These are phyloP conservation scores for Pluvianellus socialis DNA, from an alignment of 2,113 vertebrate genomes.

Conservation along the genomic window DNA sequence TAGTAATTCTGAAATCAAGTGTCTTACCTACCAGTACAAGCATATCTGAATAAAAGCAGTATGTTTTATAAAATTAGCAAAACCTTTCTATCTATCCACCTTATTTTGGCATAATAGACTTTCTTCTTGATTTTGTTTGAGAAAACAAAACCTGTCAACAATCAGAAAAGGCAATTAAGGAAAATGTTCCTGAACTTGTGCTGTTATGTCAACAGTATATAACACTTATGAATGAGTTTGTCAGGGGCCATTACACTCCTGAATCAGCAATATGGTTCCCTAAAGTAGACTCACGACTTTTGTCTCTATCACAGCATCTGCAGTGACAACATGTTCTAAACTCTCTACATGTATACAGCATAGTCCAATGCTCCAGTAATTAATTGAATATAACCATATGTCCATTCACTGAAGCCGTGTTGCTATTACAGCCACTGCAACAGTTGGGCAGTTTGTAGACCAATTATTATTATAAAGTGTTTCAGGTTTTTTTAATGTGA, in stretches of 20 bases:
- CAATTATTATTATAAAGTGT: neutral
- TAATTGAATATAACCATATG: neutral
- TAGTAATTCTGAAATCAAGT: constrained; percentile 10
- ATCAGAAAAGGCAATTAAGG: neutral
- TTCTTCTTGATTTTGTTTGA: neutral
- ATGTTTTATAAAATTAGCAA: neutral
- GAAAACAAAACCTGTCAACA: constrained; percentile 17
- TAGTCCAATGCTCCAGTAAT: neutral
- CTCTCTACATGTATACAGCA: neutral
- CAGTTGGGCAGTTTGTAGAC: constrained; percentile 11
- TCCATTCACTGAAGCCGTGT: neutral
- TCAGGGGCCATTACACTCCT: constrained; percentile 10
- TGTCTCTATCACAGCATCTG: neutral
- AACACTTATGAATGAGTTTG: neutral
- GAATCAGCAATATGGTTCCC: constrained; percentile 29
- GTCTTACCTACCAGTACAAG: neutral
- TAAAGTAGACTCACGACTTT: neutral
- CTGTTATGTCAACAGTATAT: neutral
- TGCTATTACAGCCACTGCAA: neutral
- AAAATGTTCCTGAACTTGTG: constrained; percentile 21
- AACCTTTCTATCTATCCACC: neutral
- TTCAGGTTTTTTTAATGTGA: neutral
- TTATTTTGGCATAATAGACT: neutral
- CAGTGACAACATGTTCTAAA: constrained; percentile 31
- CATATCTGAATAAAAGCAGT: neutral